Percentiles rank a stretch among this genome's conserved stretches.
phyloP scores from a whole-genome alignment of 92 coral and sea anemone species.

The Meandrina meandrites region DNA sequence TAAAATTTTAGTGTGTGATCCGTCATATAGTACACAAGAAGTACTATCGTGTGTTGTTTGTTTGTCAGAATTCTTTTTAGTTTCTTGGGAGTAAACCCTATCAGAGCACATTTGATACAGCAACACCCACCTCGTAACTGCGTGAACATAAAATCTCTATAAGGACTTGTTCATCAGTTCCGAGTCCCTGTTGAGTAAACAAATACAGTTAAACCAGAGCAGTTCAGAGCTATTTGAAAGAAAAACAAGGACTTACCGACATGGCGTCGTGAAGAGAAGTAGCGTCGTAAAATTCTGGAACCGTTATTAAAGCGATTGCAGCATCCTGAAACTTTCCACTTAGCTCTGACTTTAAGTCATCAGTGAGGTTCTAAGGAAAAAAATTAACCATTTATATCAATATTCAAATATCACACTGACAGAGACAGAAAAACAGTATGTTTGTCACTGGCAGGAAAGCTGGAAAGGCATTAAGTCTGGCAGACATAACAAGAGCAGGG shows the following conservation, averaged over 20 bases:
- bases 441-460: no score
- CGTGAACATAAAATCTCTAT: constrained; percentile 80
- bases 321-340: constrained; percentile 81
- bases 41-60: background rate
- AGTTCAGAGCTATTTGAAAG: background rate
- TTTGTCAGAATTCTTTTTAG: background rate
- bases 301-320: constrained; percentile 61
- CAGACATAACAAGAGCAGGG: background rate
- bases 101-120: background rate
- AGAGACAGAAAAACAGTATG: no score
- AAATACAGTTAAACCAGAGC: background rate
- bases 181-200: constrained; percentile 63
- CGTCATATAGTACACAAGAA: background rate
- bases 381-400: background rate
- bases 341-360: constrained; percentile 78
- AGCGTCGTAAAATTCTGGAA: constrained; percentile 68
- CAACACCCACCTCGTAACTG: constrained; percentile 62
- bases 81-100: background rate
- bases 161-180: constrained; percentile 71
- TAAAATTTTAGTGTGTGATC: background rate
- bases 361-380: constrained; percentile 58
- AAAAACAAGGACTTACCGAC: constrained; percentile 52
- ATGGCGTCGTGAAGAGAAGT: constrained; percentile 67
- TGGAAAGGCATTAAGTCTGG: background rate
- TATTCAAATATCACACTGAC: no score